A percentile compares a stretch with the other conserved stretches of the same genome.
Evolutionary conservation across 92 coral and sea anemone species (phyloP).

Genomic region (Zoanthus gigantus): DNA sequence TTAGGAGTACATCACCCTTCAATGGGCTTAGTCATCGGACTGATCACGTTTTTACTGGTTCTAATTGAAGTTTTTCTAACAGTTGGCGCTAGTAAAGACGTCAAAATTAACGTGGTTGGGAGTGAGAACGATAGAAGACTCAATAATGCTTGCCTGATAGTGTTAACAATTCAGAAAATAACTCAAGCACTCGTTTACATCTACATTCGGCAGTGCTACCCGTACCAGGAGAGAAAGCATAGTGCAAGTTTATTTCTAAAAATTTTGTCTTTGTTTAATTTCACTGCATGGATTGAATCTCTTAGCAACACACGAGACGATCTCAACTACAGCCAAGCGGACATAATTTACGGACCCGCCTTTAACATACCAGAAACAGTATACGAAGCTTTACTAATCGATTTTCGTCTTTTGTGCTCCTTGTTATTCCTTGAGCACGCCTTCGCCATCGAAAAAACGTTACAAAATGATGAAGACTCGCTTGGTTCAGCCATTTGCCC

Average conservation of each 20-base stretch:
- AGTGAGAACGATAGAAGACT: constrained; percentile 20
- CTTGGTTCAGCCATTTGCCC: neutral
- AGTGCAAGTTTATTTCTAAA: constrained; percentile 48
- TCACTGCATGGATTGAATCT: constrained; percentile 12
- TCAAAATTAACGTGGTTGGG: neutral
- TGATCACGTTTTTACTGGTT: constrained; percentile 43
- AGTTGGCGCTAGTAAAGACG: neutral
- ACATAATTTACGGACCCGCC: constrained; percentile 4
- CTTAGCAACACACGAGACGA: constrained; percentile 3
- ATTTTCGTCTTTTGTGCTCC: constrained; percentile 21
- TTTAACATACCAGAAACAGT: constrained; percentile 18
- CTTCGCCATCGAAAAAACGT: neutral
- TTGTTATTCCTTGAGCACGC: constrained; percentile 29
- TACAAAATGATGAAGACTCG: neutral
- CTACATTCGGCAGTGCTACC: constrained; percentile 23
- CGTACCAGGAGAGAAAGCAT: neutral
- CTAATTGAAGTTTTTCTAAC: constrained; percentile 19
- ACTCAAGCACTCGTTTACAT: constrained; percentile 35
- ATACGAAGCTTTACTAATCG: constrained; percentile 22
- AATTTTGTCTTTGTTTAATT: constrained; percentile 33
- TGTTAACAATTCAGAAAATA: constrained; percentile 36
- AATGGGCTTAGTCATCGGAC: constrained; percentile 49
- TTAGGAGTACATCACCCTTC: constrained; percentile 52
- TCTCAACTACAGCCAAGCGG: constrained; percentile 3
- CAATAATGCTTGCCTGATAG: neutral